Conservation (phyloP, 2,113 vertebrate genomes). For the Genyomyrus donnyi region DNA sequence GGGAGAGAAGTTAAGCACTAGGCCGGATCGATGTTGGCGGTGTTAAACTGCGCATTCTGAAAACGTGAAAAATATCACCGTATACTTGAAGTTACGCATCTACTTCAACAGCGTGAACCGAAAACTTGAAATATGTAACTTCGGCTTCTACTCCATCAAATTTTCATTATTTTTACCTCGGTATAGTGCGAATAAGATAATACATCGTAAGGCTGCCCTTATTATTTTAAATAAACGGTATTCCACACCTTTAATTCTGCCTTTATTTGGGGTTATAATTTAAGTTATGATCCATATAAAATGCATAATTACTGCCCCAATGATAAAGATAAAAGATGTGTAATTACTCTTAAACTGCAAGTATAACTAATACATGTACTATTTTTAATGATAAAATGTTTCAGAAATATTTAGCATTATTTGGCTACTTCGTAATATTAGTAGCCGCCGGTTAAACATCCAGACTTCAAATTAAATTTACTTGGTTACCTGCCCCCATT, state of each 20-base stretch:
- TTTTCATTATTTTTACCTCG: not conserved
- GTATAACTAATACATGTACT: not conserved
- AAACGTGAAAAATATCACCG: not conserved
- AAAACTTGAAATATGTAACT: not conserved
- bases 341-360: not conserved
- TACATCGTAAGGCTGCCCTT: not conserved
- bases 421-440: not conserved
- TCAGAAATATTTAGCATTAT: not conserved
- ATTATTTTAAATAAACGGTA: not conserved
- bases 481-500: not conserved
- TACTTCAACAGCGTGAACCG: not conserved
- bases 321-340: not conserved
- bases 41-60: not conserved
- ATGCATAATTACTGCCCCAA: not conserved
- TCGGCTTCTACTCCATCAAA: not conserved
- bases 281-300: not conserved
- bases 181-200: not conserved
- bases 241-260: not conserved
- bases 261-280: not conserved
- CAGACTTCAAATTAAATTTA: not conserved
- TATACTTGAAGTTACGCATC: not conserved
- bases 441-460: not conserved
- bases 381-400: not conserved
- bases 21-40: not conserved
- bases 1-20: not conserved